These are phyloP conservation scores for Cynoglossus semilaevis DNA, from an alignment of 2,113 vertebrate species.

Conservation along the genomic window DNA sequence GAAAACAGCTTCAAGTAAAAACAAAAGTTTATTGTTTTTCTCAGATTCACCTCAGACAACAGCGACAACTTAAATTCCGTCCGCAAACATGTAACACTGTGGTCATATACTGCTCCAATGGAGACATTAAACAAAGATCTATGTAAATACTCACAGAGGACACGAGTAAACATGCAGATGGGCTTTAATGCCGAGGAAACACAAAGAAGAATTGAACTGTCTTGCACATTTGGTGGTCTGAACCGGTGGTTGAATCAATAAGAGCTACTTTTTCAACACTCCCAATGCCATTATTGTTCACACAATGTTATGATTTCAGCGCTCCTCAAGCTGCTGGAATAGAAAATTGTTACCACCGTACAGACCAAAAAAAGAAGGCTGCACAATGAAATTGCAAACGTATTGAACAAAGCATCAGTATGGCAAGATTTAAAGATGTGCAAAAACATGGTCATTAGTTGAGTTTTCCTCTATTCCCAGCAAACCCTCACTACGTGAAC, in stretches of 20 bases:
- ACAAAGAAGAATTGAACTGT: too few relatives aligned
- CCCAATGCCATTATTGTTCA: too few relatives aligned
- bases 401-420: too few relatives aligned
- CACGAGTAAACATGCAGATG: constrained; percentile 36
- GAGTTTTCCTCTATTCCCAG: too few relatives aligned
- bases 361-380: too few relatives aligned
- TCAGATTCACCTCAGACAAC: constrained; percentile 38
- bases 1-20: constrained; percentile 40
- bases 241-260: too few relatives aligned
- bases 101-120: constrained; percentile 35
- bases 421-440: constrained; percentile 45
- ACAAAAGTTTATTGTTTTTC: constrained; percentile 57
- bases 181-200: constrained; percentile 26
- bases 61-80: constrained; percentile 25
- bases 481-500: constrained; percentile 36
- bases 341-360: too few relatives aligned
- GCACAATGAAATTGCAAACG: too few relatives aligned
- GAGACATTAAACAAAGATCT: constrained; percentile 61
- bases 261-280: too few relatives aligned
- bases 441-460: constrained; percentile 51
- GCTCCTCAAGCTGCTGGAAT: too few relatives aligned
- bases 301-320: too few relatives aligned
- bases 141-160: constrained; percentile 25
- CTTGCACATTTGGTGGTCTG: too few relatives aligned
- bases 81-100: constrained; percentile 34